Evolutionary conservation across 2,888 invertebrate genomes (phyloP), one percentile per base, ranked within the genome.

Genomic region (Euzophera pinguis): DNA sequence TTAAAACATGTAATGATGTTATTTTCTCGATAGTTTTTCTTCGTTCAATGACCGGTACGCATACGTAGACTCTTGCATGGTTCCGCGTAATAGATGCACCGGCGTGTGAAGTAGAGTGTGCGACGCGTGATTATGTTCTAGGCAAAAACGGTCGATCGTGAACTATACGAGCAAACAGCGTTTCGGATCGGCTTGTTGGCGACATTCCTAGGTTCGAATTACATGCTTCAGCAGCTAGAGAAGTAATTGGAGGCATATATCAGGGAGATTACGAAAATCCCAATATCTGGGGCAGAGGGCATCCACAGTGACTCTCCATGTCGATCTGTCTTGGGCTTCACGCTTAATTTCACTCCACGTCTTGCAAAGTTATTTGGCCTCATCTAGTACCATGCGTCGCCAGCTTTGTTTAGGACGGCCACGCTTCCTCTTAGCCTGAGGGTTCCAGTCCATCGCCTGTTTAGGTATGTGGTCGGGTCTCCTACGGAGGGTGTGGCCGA

Each of bases 101-200:
- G 62, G 67, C 76, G 78, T 84, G 86, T 81, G 85, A 87, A 87
- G 79, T 74, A 81, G 87, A 86, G 69, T 87, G 83, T 81, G 81
- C 79, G 81, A 75, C 77, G 80, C 77, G 80, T 75, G 62, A 75
- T 67, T 63, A 59, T 58, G 39, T 48, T 27, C 37, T 14, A 14
- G 4, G 43, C 43, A 35, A 50, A 50, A 50, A 50, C 39, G 9
- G 35, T 16, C 17, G 27, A 48, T 48, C 38, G 27, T 38, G 48
- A 48, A 38, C 38, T 49, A 27, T 39, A 14, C 14, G n/a, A 47
- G 3, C 16, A 13, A 27, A 14, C 35, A 22, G 37, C 13, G 27
- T 49, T 49, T 14, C 49, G 35, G 17, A 17, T 48, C 13, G 34
- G 34, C 17, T 34, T 48, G 22, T 37, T 48, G 48, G 48, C 37